Evolutionary conservation across 23 tunicate species (phyloP), one percentile per base, ranked within the genome.

Genomic region (Ciona savignyi): DNA sequence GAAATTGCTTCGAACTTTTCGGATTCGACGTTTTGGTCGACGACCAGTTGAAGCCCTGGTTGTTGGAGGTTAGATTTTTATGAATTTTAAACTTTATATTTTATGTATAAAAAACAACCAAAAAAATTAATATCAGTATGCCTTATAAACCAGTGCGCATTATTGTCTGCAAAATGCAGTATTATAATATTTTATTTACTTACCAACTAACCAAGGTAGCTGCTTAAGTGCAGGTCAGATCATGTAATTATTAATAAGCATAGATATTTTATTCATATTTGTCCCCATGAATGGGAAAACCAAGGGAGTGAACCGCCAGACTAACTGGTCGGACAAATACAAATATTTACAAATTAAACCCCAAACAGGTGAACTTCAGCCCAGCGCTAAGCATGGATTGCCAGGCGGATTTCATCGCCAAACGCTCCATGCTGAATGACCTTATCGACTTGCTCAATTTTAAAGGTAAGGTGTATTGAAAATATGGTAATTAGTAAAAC

Each of bases 331-430:
- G n/a, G n/a, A n/a, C n/a, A n/a, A n/a, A n/a, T n/a, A n/a, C 31
- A n/a, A n/a, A n/a, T n/a, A n/a, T n/a, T n/a, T n/a, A n/a, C n/a
- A n/a, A n/a, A n/a, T n/a, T 15, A 20, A n/a, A n/a, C n/a, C n/a
- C n/a, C n/a, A n/a, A n/a, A n/a, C 60, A 86, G 93, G 96, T 88
- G 4, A 88, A 88, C 72, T 88, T 88, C 73, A 88, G 96, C 60
- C 96, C 96, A 27, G 96, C 96, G 2, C 61, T 88, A 21, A 81
- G 87, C 71, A 88, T 88, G 96, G 96, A 88, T 30, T 88, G 96
- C 71, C 96, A 88, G 35, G 96, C 96, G 19, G 96, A 88, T 73
- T 88, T 88, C 67, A 88, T 88, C 31, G 96, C 96, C 20, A 88
- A 88, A 33, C 87, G 83, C 1, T 75, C 96, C 22, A 81, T 88